These are phyloP conservation scores for Poecilia velifera DNA, from an alignment of 2,797 vertebrate species.

Conservation along the genomic window DNA sequence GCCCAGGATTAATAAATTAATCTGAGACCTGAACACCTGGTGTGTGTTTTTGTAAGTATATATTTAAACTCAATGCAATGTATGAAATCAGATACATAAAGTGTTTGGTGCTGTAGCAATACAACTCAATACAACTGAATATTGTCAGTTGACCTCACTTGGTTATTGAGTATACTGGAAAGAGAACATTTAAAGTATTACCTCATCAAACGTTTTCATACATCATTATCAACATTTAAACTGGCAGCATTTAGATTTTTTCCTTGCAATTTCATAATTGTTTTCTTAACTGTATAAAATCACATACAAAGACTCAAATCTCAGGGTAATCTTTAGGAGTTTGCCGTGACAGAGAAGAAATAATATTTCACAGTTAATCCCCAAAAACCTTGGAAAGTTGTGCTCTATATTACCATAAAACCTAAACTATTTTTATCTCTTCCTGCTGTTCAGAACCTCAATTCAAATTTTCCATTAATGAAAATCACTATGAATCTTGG, in stretches of 20 bases:
- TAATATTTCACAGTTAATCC: neutral
- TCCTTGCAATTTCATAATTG: neutral
- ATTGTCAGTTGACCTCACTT: neutral
- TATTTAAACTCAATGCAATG: neutral
- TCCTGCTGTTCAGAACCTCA: conserved; percentile 4
- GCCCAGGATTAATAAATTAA: no score
- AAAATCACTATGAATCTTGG: conserved; percentile 44
- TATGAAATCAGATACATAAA: neutral
- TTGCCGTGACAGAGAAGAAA: neutral
- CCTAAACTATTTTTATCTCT: neutral
- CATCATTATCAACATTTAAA: neutral
- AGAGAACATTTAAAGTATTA: neutral
- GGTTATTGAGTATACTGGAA: neutral
- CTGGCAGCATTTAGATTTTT: neutral
- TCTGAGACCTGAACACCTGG: no score
- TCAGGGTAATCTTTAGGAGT: neutral
- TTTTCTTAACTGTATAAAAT: neutral
- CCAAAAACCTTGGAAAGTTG: neutral
- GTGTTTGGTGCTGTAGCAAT: neutral
- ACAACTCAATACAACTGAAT: neutral
- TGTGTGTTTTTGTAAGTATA: neutral
- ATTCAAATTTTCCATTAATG: conserved; percentile 15
- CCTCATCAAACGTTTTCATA: neutral
- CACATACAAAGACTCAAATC: neutral
- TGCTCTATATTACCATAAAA: neutral